These are phyloP conservation scores for Notoglanidium macrostoma DNA, from an alignment of 2,797 vertebrate genomes.

Conservation along the genomic window DNA sequence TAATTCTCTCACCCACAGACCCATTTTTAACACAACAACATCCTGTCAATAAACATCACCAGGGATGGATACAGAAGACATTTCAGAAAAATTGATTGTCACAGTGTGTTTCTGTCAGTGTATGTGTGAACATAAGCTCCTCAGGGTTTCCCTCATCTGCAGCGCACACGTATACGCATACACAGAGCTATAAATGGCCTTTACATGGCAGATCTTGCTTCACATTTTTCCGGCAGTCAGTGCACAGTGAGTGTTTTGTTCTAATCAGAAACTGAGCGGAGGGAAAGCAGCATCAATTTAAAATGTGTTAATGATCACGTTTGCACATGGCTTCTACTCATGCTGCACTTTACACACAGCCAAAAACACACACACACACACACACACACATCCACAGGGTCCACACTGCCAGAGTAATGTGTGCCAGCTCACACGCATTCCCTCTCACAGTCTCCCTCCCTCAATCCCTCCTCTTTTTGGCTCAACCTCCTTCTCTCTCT, in stretches of 20 bases:
- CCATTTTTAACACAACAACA: not conserved
- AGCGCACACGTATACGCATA: not conserved
- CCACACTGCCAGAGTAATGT: constrained; percentile 27
- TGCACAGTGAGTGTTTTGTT: not conserved
- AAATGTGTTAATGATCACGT: constrained; percentile 50
- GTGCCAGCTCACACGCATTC: constrained; percentile 36
- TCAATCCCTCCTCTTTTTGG: constrained; percentile 28
- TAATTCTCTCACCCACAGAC: not conserved
- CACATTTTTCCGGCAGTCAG: not conserved
- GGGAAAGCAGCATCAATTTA: constrained; percentile 29
- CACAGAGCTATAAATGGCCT: constrained; percentile 9
- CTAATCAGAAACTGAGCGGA: constrained; percentile 27
- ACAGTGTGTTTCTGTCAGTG: constrained; percentile 9
- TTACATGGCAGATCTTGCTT: constrained; percentile 14
- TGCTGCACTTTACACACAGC: constrained; percentile 32
- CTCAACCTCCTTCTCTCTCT: constrained; percentile 10
- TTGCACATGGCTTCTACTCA: constrained; percentile 44
- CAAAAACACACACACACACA: constrained; percentile 37
- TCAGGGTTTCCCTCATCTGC: constrained; percentile 15
- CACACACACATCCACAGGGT: constrained; percentile 28
- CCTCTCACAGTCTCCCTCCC: constrained; percentile 41
- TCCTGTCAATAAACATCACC: not conserved
- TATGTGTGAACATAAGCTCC: constrained; percentile 4
- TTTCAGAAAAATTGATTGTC: constrained; percentile 20
- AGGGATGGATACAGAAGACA: not conserved